A percentile compares a stretch with the other conserved stretches of the same genome.
Conservation (phyloP, 2,113 vertebrate species). For the Crotalus horridus region DNA sequence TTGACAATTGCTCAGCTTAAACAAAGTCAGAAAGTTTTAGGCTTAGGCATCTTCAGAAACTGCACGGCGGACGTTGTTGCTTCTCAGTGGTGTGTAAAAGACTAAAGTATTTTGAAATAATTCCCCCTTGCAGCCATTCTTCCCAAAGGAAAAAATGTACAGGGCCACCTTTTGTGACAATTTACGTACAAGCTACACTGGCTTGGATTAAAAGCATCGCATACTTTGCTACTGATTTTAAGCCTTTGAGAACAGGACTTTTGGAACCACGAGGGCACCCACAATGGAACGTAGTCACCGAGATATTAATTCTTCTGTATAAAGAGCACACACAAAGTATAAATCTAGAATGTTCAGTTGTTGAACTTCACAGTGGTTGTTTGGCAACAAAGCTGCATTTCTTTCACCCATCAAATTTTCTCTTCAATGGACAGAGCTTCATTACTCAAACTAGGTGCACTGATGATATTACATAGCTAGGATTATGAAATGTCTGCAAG, state of each 20-base stretch:
- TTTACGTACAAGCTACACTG: background rate
- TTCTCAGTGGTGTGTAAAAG: background rate
- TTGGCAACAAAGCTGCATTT: background rate
- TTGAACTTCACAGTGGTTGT: background rate
- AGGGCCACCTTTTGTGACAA: background rate
- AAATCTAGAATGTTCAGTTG: background rate
- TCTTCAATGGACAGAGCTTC: background rate
- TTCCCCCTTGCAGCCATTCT: background rate
- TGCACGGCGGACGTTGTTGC: too few species aligned
- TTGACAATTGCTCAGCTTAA: background rate
- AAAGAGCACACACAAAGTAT: background rate
- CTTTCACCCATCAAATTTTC: background rate
- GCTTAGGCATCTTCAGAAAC: background rate
- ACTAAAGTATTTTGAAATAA: background rate
- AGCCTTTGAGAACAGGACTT: background rate
- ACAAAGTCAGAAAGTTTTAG: background rate
- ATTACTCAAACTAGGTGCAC: background rate
- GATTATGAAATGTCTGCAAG: background rate
- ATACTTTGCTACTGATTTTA: background rate
- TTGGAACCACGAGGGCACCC: too few species aligned
- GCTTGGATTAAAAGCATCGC: background rate
- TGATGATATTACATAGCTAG: too few species aligned
- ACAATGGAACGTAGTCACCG: background rate
- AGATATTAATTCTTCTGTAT: background rate
- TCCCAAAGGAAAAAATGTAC: background rate